Base-by-base conservation (phyloP, 2,888 invertebrate genomes). In the Junonia oenone region DNA sequence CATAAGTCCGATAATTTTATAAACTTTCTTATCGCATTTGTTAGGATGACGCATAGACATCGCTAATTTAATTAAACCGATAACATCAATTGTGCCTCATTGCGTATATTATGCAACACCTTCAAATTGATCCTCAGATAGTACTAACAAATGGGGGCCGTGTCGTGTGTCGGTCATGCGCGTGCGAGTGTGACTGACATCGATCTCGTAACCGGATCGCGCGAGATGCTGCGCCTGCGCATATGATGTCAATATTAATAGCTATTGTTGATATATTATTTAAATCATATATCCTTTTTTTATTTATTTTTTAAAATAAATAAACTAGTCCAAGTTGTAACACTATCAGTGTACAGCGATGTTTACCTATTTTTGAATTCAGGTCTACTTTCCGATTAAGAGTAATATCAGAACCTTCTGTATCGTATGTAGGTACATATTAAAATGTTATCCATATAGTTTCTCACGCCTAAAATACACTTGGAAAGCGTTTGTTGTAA, bases 131-230 rank as follows among this genome's bases (percentile, higher is more conserved):
- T 52, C 45, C 52, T 35, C 31, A 47, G 47, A 53, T 53, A 40
- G 26, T 43, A 48, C 55, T 49, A 43, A 48, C 47, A 49, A 52
- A 49, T 38, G 46, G 55, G 48, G 38, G 55, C 46, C 46, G 75
- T 76, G 68, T 81, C 73, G 67, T 65, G 63, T 81, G 69, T 75
- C 77, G 63, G 70, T 71, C 78, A 74, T 73, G 78, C 71, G 71
- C 68, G 60, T 35, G 65, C 68, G 69, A 77, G 68, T 78, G 77
- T 77, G 76, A 78, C 74, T 59, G 82, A 76, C 70, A 83, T 76
- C 67, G 73, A 81, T 81, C 72, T 66, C 49, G 81, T 72, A 73
- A 81, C 62, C 60, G 49, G 73, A 82, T 80, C 72, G 63, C 56
- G 48, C 60, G 65, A 63, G 68, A 75, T 56, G 45, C 52, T 49